A percentile compares a stretch with the other conserved stretches of the same genome.
phyloP scores from a whole-genome alignment of 1,140 invertebrate species.

The Thaumetopoea pityocampa region DNA sequence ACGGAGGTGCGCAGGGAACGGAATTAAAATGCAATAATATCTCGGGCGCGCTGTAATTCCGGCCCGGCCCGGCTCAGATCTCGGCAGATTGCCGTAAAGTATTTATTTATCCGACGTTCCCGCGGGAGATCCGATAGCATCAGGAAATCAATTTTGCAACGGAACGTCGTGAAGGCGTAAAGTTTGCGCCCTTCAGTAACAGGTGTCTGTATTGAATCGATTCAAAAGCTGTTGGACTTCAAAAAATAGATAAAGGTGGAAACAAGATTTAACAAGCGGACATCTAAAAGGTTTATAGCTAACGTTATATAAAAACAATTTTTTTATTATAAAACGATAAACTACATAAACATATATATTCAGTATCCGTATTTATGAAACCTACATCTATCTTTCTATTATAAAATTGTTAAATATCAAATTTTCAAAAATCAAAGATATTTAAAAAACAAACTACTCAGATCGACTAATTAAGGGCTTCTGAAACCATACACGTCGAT shows the following conservation, averaged over 20 bases:
- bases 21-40: slow-evolving; percentile 74
- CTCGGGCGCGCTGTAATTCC: slow-evolving; percentile 54
- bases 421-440: too few relatives aligned
- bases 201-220: slow-evolving; percentile 42
- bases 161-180: slow-evolving; percentile 64
- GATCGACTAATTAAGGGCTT: too few relatives aligned
- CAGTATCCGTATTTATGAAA: too few relatives aligned
- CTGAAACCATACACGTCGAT: too few relatives aligned
- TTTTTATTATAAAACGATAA: too few relatives aligned
- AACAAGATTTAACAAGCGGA: neutral
- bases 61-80: slow-evolving; percentile 67
- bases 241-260: slow-evolving; percentile 3
- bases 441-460: too few relatives aligned
- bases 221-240: slow-evolving; percentile 36
- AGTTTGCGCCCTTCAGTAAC: slow-evolving; percentile 49
- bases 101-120: slow-evolving; percentile 71
- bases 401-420: too few relatives aligned
- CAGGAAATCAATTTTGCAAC: slow-evolving; percentile 69
- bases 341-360: too few relatives aligned
- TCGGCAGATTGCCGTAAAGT: slow-evolving; percentile 65
- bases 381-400: too few relatives aligned
- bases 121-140: slow-evolving; percentile 66
- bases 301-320: too few relatives aligned
- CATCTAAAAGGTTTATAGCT: too few relatives aligned
- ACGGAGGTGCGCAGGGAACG: slow-evolving; percentile 51